Evolutionary conservation across 2,797 vertebrate genomes (phyloP).

Genomic region (Diplodus puntazzo): DNA sequence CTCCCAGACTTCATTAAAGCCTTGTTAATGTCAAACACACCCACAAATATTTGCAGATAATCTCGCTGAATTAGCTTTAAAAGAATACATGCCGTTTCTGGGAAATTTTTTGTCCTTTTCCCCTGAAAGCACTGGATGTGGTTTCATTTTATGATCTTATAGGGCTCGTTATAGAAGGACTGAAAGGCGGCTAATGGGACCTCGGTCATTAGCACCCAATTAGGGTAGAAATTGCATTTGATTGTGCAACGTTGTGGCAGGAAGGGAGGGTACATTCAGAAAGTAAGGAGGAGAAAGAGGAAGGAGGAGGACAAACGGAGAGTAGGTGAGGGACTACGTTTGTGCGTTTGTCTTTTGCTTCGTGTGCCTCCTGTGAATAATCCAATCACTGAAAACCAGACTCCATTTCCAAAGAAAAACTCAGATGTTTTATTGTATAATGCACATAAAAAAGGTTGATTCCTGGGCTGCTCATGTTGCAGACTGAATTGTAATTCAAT

Average conservation of each 20-base stretch:
- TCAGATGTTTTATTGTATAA: no score
- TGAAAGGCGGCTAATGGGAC: constrained; percentile 58
- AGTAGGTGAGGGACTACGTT: background rate
- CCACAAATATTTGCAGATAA: constrained; percentile 31
- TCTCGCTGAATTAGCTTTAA: constrained; percentile 35
- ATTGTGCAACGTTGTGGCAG: constrained; percentile 48
- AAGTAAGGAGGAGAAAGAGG: background rate
- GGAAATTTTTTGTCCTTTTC: constrained; percentile 46
- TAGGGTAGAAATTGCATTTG: constrained; percentile 50
- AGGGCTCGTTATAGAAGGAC: constrained; percentile 46
- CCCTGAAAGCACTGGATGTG: constrained; percentile 57
- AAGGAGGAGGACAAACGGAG: background rate
- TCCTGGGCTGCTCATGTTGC: background rate
- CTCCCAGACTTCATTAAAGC: constrained; percentile 16
- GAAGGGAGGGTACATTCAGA: constrained; percentile 9
- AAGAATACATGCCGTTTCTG: constrained; percentile 40
- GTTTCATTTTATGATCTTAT: constrained; percentile 56
- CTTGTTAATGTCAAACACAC: constrained; percentile 32
- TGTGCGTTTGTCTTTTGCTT: background rate
- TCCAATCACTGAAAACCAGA: constrained; percentile 13
- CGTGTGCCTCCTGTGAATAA: background rate
- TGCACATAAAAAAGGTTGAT: background rate
- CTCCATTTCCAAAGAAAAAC: background rate
- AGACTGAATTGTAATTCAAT: no score
- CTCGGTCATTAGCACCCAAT: constrained; percentile 67